Evolutionary conservation across 2,888 invertebrate species (phyloP).

Genomic region (Lissonota sp.): DNA sequence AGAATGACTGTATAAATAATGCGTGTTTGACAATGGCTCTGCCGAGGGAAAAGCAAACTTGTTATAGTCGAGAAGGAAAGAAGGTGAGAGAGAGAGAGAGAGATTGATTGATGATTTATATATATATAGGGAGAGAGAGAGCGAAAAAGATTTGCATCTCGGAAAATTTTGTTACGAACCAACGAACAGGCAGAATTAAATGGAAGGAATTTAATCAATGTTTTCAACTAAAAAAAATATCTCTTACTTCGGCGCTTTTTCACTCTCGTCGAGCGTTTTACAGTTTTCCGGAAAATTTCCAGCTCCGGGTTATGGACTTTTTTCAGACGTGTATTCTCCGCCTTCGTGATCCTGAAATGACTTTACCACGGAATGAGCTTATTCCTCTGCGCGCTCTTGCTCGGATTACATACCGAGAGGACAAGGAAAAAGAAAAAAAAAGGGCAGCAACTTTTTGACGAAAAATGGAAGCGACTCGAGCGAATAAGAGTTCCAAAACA

Average conservation of each 20-base stretch:
- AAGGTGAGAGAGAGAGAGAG: constrained; percentile 9
- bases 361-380: constrained; percentile 34
- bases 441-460: constrained; percentile 7
- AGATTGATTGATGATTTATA: constrained; percentile 3
- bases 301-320: neutral
- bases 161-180: constrained; percentile 24
- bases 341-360: constrained; percentile 45
- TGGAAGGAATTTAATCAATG: constrained; percentile 56
- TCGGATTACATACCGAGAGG: neutral
- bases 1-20: constrained; percentile 11
- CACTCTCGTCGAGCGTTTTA: neutral
- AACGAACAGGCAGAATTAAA: constrained; percentile 29
- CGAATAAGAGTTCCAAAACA: constrained; percentile 36
- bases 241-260: neutral
- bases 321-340: constrained; percentile 12
- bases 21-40: constrained; percentile 32
- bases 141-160: neutral
- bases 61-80: neutral
- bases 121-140: too few relatives aligned
- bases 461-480: constrained; percentile 33
- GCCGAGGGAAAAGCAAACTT: too few relatives aligned
- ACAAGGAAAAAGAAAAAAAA: constrained; percentile 15
- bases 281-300: constrained; percentile 23
- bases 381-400: constrained; percentile 10
- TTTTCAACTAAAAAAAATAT: constrained; percentile 24